Conservation (phyloP, 1,140 invertebrate genomes). For the Andricus grossulariae region DNA sequence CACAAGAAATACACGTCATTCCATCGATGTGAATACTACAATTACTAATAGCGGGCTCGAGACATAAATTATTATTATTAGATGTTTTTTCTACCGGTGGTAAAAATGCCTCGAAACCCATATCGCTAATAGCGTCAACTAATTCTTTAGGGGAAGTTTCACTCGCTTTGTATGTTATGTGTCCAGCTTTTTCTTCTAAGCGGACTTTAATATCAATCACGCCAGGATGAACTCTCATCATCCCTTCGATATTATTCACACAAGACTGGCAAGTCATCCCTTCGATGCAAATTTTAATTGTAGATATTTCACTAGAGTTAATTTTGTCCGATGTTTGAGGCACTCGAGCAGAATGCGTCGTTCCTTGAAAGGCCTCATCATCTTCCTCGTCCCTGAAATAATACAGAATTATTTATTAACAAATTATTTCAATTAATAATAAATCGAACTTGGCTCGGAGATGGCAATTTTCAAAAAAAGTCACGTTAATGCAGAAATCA, state of each 20-base stretch:
- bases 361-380: slow-evolving; percentile 59
- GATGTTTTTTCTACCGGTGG: slow-evolving; percentile 30
- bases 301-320: slow-evolving; percentile 21
- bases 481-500: no score
- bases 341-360: slow-evolving; percentile 57
- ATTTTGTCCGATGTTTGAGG: slow-evolving; percentile 44
- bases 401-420: slow-evolving; percentile 31
- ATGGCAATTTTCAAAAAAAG: no score
- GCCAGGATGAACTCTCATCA: slow-evolving; percentile 78
- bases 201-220: slow-evolving; percentile 78
- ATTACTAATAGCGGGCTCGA: slow-evolving; percentile 74
- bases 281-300: slow-evolving; percentile 76
- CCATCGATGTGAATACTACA: slow-evolving; percentile 81
- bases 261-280: slow-evolving; percentile 91
- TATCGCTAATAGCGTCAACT: slow-evolving; percentile 80
- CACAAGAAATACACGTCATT: slow-evolving; percentile 91
- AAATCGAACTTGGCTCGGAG: no score
- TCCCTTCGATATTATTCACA: slow-evolving; percentile 85
- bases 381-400: slow-evolving; percentile 64
- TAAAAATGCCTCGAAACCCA: slow-evolving; percentile 81
- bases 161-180: slow-evolving; percentile 74
- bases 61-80: slow-evolving; percentile 26
- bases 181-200: slow-evolving; percentile 78
- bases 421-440: no score
- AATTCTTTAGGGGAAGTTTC: slow-evolving; percentile 77